These are phyloP conservation scores for Taurulus bubalis DNA, from an alignment of 2,113 vertebrate species.

Conservation along the genomic window DNA sequence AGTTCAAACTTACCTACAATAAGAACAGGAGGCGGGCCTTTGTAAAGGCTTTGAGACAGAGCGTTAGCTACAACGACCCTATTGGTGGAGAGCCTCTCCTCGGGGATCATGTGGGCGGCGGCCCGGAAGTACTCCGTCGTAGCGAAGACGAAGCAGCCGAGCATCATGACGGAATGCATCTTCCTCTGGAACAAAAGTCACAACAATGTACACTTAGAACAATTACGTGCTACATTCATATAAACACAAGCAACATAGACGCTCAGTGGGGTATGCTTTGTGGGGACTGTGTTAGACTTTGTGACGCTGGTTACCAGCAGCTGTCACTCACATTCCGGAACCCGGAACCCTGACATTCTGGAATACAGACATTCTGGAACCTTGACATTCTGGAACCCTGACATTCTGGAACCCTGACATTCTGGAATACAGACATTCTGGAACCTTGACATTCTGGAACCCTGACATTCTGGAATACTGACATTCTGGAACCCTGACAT, in stretches of 20 bases:
- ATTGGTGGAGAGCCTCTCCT: conserved; percentile 66
- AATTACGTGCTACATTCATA: background rate
- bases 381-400: too few relatives aligned
- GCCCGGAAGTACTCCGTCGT: conserved; percentile 53
- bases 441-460: too few relatives aligned
- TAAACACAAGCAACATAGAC: background rate
- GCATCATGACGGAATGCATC: conserved; percentile 72
- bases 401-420: too few relatives aligned
- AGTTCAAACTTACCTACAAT: conserved; percentile 74
- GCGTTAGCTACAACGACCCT: conserved; percentile 28
- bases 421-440: too few relatives aligned
- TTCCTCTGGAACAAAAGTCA: conserved; percentile 44
- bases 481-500: too few relatives aligned
- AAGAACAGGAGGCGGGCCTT: conserved; percentile 61
- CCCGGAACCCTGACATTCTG: too few relatives aligned
- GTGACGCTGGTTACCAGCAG: too few relatives aligned
- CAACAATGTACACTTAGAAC: background rate
- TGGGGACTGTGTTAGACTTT: too few relatives aligned
- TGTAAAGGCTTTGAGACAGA: conserved; percentile 33
- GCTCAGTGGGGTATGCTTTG: too few relatives aligned
- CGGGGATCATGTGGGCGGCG: conserved; percentile 76
- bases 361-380: too few relatives aligned
- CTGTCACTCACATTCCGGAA: too few relatives aligned
- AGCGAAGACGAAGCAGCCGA: conserved; percentile 70
- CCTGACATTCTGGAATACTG: too few relatives aligned